Evolutionary conservation across 1,140 invertebrate genomes (phyloP), one percentile per base, ranked within the genome.

Genomic region (Holotrichia oblita): DNA sequence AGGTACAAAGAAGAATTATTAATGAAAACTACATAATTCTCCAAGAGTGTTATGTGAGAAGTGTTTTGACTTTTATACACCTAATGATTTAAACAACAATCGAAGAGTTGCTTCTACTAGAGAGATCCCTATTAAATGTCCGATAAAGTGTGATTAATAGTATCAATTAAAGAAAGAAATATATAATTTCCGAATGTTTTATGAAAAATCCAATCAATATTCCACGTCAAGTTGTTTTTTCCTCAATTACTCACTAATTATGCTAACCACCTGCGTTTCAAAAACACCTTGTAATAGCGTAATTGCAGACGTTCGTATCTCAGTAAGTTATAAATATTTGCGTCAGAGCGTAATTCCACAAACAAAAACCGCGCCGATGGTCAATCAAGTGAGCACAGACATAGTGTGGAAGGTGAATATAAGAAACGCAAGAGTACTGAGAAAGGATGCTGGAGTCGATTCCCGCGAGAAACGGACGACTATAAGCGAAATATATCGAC

Each of bases 371-470:
- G 44, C 44, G 44, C n/a, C 44, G 44, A 48, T n/a, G 12, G 12
- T 48, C n/a, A 48, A 48, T 10, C 44, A 48, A 48, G 44, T 48
- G n/a, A 48, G 12, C n/a, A 48, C 44, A 14, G 44, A 48, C n/a
- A 48, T 48, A 48, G 44, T 48, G n/a, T n/a, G 44, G n/a, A n/a
- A 48, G 44, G 44, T n/a, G 7, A 8, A n/a, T n/a, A n/a, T 48
- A 48, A 48, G 44, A 48, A 48, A 48, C 44, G 12, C n/a, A 48
- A 48, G 44, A 48, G 12, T 48, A 48, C 44, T 48, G 44, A 48
- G 44, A 48, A 48, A 48, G 44, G 44, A 12, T 48, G n/a, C 44
- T 14, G 42, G 42, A 48, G 42, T 10, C 10, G 42, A 48, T 48
- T 48, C 42, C 42, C 42, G 42, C 42, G 42, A 48, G 42, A 10